Percentiles rank a stretch among this genome's conserved stretches.
These are phyloP conservation scores for Sialia sialis DNA, from an alignment of 2,113 vertebrate genomes.

Conservation along the genomic window DNA sequence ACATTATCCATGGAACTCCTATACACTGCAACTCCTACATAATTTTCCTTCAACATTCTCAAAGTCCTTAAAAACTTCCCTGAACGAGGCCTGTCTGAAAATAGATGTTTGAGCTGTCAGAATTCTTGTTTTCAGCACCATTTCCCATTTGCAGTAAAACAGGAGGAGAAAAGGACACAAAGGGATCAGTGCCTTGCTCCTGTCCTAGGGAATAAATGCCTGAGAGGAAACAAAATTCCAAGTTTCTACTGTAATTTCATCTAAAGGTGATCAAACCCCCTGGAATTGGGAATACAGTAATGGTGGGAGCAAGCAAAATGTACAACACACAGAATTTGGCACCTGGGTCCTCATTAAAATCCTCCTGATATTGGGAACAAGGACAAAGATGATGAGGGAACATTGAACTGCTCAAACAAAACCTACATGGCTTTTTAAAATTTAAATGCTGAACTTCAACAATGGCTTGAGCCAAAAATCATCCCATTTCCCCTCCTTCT, in stretches of 20 bases:
- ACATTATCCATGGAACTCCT: neutral
- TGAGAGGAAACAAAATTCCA: neutral
- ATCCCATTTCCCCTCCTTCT: neutral
- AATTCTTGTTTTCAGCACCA: neutral
- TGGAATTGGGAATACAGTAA: neutral
- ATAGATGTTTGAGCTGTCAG: neutral
- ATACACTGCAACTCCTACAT: rapidly evolving
- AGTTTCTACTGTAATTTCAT: neutral
- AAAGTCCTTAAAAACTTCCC: neutral
- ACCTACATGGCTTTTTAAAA: neutral
- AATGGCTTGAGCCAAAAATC: neutral
- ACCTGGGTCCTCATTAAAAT: neutral
- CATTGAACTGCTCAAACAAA: neutral
- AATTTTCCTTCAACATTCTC: neutral
- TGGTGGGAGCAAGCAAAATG: neutral
- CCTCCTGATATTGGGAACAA: rapidly evolving
- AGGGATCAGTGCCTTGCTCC: neutral
- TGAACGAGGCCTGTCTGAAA: neutral
- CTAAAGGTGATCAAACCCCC: neutral
- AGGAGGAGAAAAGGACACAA: neutral
- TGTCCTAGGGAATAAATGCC: neutral
- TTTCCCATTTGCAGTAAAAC: neutral
- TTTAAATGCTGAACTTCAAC: neutral
- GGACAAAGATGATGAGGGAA: neutral
- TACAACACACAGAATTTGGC: neutral